Evolutionary conservation across 2,888 invertebrate species (phyloP).

Genomic region (Eremobia ochroleuca): DNA sequence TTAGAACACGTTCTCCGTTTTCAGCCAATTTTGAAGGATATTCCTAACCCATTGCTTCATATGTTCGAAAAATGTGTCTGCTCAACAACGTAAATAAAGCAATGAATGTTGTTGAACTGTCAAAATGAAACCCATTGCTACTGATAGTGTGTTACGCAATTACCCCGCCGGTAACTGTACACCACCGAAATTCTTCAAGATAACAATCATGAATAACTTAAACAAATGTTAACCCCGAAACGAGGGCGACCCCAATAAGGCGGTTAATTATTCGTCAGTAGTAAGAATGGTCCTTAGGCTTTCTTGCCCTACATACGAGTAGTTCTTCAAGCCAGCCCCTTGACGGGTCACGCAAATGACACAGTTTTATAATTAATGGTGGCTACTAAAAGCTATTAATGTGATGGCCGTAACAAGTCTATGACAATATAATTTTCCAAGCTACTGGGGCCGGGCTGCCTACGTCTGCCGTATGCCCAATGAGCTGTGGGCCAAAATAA

Average conservation of each 20-base stretch:
- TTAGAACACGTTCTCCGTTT: too few species aligned
- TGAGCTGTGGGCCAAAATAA: too few species aligned
- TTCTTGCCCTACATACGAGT: conserved; percentile 68
- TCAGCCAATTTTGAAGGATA: too few species aligned
- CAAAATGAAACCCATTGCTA: too few species aligned
- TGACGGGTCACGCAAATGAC: conserved; percentile 58
- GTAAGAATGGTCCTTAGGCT: conserved; percentile 54
- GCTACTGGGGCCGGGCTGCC: too few species aligned
- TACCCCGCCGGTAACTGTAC: too few species aligned
- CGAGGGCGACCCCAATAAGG: conserved; percentile 50
- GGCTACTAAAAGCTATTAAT: conserved; percentile 30
- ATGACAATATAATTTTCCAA: conserved; percentile 12
- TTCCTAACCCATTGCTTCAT: too few species aligned
- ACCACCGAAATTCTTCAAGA: conserved; percentile 42
- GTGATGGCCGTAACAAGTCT: conserved; percentile 9
- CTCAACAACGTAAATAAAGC: too few species aligned
- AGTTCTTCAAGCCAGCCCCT: conserved; percentile 23
- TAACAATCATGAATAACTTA: conserved; percentile 50
- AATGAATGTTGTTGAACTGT: too few species aligned
- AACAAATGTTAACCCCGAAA: conserved; percentile 26
- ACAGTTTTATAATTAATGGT: conserved; percentile 45
- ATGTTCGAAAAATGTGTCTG: too few species aligned
- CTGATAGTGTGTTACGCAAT: too few species aligned
- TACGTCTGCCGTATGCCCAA: too few species aligned
- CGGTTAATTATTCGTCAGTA: conserved; percentile 59